Conservation (phyloP, 2,113 vertebrate species). For the Sturnira hondurensis region DNA sequence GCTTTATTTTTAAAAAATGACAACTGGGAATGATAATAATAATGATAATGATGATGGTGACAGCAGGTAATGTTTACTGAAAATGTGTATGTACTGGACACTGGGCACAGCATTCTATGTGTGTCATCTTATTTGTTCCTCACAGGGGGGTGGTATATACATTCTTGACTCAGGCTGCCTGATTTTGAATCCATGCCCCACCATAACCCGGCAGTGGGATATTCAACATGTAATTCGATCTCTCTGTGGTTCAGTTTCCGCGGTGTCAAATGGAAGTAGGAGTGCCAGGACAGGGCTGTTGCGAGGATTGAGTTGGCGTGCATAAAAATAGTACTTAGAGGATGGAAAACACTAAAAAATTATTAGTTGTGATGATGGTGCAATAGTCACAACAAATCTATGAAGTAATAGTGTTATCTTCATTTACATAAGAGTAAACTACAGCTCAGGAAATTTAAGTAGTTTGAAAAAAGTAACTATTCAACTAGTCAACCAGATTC, state of each 20-base stretch:
- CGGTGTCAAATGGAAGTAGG: background rate
- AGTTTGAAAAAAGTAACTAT: background rate
- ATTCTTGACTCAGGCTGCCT: background rate
- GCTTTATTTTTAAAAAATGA: background rate
- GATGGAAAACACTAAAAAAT: background rate
- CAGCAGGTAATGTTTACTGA: background rate
- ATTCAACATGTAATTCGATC: background rate
- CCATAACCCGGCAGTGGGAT: background rate
- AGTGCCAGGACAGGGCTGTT: background rate
- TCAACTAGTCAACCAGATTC: background rate
- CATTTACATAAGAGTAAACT: background rate
- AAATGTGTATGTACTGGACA: background rate
- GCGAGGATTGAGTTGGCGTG: background rate
- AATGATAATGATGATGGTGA: background rate
- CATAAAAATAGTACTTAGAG: background rate
- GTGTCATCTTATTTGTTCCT: background rate
- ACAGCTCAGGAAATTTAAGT: background rate
- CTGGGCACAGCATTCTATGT: fast-evolving
- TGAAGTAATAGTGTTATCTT: background rate
- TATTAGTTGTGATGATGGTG: background rate
- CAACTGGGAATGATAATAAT: background rate
- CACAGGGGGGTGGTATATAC: background rate
- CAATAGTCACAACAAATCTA: background rate
- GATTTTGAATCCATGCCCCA: background rate
- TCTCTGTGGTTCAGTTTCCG: background rate